Evolutionary conservation across 2,113 vertebrate genomes (phyloP).

Genomic region (Oreochromis spilurus): DNA sequence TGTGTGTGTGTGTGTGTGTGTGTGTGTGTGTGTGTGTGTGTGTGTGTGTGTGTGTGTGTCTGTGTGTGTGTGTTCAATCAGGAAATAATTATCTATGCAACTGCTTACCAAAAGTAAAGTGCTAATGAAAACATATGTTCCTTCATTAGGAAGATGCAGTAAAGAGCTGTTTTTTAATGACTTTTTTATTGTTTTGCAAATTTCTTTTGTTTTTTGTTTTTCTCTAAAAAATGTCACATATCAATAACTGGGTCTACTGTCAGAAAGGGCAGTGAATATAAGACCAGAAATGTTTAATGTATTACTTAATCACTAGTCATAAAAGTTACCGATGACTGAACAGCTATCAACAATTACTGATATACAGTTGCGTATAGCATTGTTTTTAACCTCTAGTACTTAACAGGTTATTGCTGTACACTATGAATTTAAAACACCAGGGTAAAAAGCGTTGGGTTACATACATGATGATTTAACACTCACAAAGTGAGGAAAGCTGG

Average conservation of each 20-base stretch:
- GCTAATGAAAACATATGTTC: background rate
- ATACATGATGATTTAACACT: background rate
- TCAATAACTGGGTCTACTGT: background rate
- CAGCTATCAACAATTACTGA: no score
- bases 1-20: background rate
- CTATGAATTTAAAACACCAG: fast-evolving
- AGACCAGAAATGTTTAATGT: background rate
- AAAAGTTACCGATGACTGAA: background rate
- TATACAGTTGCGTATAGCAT: background rate
- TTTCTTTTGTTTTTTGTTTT: background rate
- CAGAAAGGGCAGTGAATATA: background rate
- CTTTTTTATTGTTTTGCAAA: background rate
- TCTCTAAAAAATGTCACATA: background rate
- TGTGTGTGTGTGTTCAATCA: background rate
- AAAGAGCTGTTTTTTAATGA: background rate
- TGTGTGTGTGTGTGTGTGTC: background rate
- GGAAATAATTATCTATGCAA: background rate
- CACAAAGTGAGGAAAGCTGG: background rate
- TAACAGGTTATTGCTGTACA: background rate
- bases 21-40: background rate
- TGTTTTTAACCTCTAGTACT: background rate
- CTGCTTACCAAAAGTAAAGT: background rate
- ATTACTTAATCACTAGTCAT: background rate
- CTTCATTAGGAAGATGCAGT: background rate
- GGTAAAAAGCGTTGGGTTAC: background rate